These are phyloP conservation scores for Xenus cinereus DNA, from an alignment of 2,113 vertebrate species.

Conservation along the genomic window DNA sequence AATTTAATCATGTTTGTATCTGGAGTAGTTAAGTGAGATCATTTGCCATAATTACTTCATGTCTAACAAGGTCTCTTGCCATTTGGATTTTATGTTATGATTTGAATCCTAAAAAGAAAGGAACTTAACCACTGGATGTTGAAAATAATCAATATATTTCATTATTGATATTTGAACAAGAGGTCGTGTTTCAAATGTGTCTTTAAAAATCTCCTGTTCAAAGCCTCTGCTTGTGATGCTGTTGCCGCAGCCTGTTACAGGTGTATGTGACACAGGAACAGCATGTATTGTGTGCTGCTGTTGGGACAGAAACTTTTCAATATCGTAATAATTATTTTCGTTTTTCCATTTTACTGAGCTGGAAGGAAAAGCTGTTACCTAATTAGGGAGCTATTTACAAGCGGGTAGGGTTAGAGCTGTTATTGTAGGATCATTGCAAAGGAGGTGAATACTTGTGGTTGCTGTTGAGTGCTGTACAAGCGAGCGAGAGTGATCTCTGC, in stretches of 20 bases:
- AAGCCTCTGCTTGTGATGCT: background rate
- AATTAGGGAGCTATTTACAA: background rate
- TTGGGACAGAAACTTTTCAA: background rate
- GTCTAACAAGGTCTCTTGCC: constrained; percentile 7
- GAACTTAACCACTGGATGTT: background rate
- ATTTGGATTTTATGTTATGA: constrained; percentile 4
- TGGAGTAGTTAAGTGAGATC: constrained; percentile 42
- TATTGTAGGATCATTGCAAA: background rate
- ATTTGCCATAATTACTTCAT: constrained; percentile 24
- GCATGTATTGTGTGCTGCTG: background rate
- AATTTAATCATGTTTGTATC: constrained; percentile 50
- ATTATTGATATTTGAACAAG: background rate
- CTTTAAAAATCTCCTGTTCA: background rate
- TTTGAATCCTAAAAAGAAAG: background rate
- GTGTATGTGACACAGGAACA: background rate
- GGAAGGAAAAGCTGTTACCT: background rate
- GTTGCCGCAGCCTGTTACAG: background rate
- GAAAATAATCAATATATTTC: background rate
- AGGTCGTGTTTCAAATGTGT: background rate
- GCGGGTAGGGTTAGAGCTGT: background rate
- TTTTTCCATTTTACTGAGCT: background rate
- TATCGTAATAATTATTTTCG: background rate
- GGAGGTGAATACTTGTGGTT: background rate
- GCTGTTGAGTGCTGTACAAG: background rate
- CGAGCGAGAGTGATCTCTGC: background rate